Conservation (phyloP, 2,113 vertebrate species). For the Ochotona princeps region DNA sequence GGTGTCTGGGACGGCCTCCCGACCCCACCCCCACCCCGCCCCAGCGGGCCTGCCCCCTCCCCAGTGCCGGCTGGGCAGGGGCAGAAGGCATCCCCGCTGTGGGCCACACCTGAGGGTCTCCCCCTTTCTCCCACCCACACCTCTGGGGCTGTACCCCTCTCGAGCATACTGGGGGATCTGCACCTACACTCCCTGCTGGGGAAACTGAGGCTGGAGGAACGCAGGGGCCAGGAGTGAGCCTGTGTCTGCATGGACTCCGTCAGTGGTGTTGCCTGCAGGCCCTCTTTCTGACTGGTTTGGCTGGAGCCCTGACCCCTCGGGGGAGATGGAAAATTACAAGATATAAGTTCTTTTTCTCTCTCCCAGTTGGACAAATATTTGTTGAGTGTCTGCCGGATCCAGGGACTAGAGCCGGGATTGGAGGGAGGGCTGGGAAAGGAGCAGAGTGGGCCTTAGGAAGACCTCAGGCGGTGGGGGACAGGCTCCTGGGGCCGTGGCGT, state of each 20-base stretch:
- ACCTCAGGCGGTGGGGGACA: background rate
- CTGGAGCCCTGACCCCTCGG: background rate
- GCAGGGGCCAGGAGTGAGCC: background rate
- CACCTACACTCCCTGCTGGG: background rate
- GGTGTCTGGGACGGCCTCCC: slow-evolving; percentile 59
- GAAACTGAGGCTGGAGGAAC: slow-evolving; percentile 61
- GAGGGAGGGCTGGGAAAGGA: background rate
- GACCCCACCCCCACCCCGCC: background rate
- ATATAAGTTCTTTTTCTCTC: slow-evolving; percentile 32
- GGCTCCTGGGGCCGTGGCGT: too few species aligned
- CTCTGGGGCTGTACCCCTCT: background rate
- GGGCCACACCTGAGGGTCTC: background rate
- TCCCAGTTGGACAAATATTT: slow-evolving; percentile 77
- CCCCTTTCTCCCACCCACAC: background rate
- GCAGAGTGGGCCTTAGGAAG: slow-evolving; percentile 41
- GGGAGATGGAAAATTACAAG: slow-evolving; percentile 78
- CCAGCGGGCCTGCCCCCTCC: background rate
- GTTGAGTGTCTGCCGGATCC: slow-evolving; percentile 57
- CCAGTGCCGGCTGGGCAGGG: background rate
- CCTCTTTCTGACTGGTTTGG: background rate
- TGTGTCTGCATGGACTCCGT: too few species aligned
- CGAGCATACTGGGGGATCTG: background rate
- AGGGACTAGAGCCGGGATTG: slow-evolving; percentile 31
- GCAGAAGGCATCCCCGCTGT: too few species aligned
- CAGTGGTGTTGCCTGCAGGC: too few species aligned